phyloP scores from a whole-genome alignment of 2,113 vertebrate species.

The Poeciliopsis prolifica region DNA sequence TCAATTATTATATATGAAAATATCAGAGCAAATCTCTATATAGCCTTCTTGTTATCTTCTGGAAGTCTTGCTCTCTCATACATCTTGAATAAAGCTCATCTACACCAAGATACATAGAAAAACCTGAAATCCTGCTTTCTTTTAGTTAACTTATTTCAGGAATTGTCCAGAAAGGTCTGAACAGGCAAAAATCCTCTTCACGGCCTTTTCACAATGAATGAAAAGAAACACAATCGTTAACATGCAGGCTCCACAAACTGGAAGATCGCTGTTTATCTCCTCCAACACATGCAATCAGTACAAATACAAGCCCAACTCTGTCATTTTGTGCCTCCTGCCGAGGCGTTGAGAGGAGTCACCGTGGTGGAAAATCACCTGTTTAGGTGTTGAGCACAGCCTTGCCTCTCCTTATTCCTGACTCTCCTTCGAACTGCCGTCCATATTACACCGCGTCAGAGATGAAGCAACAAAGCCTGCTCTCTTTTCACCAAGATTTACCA shows the following conservation, averaged over 20 bases:
- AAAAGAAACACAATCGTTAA: slow-evolving; percentile 65
- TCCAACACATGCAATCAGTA: slow-evolving; percentile 77
- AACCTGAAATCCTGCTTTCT: no score
- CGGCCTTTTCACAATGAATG: slow-evolving; percentile 48
- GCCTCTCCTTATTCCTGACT: slow-evolving; percentile 58
- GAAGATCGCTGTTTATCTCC: slow-evolving; percentile 78
- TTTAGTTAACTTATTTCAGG: neutral
- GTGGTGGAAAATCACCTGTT: slow-evolving; percentile 83
- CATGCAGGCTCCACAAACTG: slow-evolving; percentile 67
- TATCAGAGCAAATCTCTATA: neutral
- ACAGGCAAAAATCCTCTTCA: slow-evolving; percentile 26
- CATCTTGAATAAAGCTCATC: neutral
- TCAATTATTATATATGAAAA: no score
- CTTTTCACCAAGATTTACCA: slow-evolving; percentile 59
- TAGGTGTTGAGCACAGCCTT: slow-evolving; percentile 76
- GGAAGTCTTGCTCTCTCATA: neutral
- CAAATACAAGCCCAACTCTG: slow-evolving; percentile 71
- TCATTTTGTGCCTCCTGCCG: slow-evolving; percentile 75
- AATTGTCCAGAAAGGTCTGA: slow-evolving; percentile 1
- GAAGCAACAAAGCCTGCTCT: slow-evolving; percentile 46
- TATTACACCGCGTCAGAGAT: slow-evolving; percentile 57
- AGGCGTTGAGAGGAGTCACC: slow-evolving; percentile 76
- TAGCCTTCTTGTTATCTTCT: neutral
- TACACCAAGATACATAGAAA: neutral
- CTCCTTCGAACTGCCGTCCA: slow-evolving; percentile 61